Conservation (phyloP, 2,113 vertebrate species). For the Callorhinus ursinus region DNA sequence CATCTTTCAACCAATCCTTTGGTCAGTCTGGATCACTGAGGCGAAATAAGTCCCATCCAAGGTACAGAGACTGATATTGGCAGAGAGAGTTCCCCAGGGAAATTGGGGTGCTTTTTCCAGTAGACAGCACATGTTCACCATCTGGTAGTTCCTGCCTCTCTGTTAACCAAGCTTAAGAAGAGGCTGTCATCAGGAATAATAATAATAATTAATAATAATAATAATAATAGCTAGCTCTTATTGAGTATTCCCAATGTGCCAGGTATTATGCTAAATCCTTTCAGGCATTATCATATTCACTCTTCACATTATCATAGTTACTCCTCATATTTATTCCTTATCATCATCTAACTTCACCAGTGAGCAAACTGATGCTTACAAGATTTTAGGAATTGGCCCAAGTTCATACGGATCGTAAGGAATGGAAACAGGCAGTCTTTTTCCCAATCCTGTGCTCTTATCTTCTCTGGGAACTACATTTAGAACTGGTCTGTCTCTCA, state of each 20-base stretch:
- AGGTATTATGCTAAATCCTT: background rate
- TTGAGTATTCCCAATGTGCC: background rate
- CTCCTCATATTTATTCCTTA: background rate
- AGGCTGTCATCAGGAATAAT: conserved; percentile 1
- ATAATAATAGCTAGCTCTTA: background rate
- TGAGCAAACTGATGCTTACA: background rate
- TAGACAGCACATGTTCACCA: background rate
- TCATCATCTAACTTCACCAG: background rate
- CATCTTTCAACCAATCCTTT: conserved; percentile 2
- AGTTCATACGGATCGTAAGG: background rate
- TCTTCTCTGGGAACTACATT: background rate
- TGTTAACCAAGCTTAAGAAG: background rate
- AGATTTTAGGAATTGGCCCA: background rate
- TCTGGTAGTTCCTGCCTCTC: background rate
- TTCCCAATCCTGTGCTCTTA: background rate
- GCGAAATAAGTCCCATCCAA: background rate
- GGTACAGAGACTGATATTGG: background rate
- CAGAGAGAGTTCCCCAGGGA: background rate
- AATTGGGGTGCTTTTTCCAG: background rate
- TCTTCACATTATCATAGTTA: background rate
- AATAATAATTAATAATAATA: background rate
- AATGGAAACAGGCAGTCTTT: background rate
- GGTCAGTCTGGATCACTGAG: background rate
- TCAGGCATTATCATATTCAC: background rate
- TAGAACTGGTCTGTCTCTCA: background rate